Conservation (phyloP, 2,888 invertebrate species). For the Anthophora plumipes region DNA sequence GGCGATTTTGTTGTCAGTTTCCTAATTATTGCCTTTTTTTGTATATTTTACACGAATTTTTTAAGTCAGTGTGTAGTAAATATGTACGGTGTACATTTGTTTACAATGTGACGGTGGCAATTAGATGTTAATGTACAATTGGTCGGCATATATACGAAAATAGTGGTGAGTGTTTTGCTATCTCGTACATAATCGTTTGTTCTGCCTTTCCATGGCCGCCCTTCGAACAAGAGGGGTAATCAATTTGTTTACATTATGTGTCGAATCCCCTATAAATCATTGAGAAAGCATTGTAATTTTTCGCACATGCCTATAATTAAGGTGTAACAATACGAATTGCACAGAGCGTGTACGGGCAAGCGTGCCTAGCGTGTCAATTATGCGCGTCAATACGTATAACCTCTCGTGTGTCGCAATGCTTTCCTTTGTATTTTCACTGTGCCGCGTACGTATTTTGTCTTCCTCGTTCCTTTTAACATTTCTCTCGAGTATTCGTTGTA, state of each 20-base stretch:
- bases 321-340: neutral
- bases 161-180: slow-evolving; percentile 73
- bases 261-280: slow-evolving; percentile 17
- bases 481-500: neutral
- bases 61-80: slow-evolving; percentile 61
- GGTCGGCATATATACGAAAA: slow-evolving; percentile 47
- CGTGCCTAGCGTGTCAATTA: slow-evolving; percentile 40
- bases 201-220: slow-evolving; percentile 40
- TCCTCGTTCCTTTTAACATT: neutral
- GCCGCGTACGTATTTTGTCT: neutral
- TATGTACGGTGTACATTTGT: slow-evolving; percentile 59
- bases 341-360: slow-evolving; percentile 24
- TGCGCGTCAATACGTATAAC: slow-evolving; percentile 60
- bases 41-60: slow-evolving; percentile 76
- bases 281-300: slow-evolving; percentile 3
- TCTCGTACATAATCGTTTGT: slow-evolving; percentile 38
- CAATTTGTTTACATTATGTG: slow-evolving; percentile 65
- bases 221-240: slow-evolving; percentile 56
- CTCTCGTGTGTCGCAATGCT: slow-evolving; percentile 54
- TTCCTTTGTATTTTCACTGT: neutral
- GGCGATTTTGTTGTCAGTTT: slow-evolving; percentile 80
- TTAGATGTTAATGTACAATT: slow-evolving; percentile 24
- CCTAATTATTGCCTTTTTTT: slow-evolving; percentile 78
- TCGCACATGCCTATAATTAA: neutral
- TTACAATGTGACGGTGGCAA: slow-evolving; percentile 69